Evolutionary conservation across 1,140 invertebrate genomes (phyloP).

Genomic region (Drosophila tropicalis): DNA sequence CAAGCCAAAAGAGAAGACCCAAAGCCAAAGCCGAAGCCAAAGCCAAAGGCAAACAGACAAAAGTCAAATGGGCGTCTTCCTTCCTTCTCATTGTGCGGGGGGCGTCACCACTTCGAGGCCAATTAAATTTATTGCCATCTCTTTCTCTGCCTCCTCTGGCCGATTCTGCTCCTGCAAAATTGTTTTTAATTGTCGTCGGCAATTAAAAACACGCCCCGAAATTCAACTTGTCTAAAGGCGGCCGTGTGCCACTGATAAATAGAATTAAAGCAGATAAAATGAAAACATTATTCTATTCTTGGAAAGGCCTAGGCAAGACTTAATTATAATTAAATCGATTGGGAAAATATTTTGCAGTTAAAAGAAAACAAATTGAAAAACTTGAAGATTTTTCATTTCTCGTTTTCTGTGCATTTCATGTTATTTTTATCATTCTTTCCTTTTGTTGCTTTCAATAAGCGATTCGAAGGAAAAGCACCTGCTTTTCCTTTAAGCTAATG

Average conservation of each 20-base stretch:
- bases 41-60: constrained; percentile 36
- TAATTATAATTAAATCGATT: constrained; percentile 9
- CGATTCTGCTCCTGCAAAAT: constrained; percentile 66
- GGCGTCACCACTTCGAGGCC: constrained; percentile 64
- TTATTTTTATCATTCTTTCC: not conserved
- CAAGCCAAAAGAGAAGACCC: constrained; percentile 21
- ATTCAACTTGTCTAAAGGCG: constrained; percentile 23
- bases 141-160: constrained; percentile 20
- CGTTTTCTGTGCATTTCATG: not conserved
- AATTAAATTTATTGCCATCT: constrained; percentile 77
- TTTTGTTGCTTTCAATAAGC: constrained; percentile 18
- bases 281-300: constrained; percentile 20
- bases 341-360: not conserved
- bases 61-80: constrained; percentile 50
- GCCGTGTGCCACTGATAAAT: constrained; percentile 60
- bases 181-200: constrained; percentile 78
- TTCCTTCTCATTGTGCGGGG: constrained; percentile 3
- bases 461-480: constrained; percentile 14
- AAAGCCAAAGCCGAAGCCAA: not conserved
- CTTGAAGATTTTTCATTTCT: not conserved
- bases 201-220: constrained; percentile 73
- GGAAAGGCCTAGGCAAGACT: not conserved
- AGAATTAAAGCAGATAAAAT: constrained; percentile 43
- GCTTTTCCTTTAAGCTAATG: constrained; percentile 17
- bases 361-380: constrained; percentile 5